Percentiles rank a stretch among this genome's conserved stretches.
Evolutionary conservation across 2,113 vertebrate species (phyloP).

Genomic region (Strix uralensis): DNA sequence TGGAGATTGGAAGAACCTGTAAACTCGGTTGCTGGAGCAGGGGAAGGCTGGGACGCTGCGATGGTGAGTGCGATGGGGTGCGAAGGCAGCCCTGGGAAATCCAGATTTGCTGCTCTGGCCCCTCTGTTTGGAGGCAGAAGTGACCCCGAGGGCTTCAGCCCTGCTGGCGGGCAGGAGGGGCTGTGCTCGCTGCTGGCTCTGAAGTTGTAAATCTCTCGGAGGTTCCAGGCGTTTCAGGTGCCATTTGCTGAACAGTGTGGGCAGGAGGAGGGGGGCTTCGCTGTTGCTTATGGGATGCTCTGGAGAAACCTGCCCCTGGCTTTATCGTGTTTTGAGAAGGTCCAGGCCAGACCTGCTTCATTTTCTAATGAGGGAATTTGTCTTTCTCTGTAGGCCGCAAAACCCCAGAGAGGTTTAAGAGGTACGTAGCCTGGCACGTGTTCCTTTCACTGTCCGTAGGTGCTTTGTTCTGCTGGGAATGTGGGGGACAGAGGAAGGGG

Average conservation of each 20-base stretch:
- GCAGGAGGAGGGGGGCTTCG: neutral
- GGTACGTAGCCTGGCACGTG: constrained; percentile 61
- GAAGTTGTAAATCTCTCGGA: no score
- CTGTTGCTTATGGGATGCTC: neutral
- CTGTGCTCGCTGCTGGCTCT: neutral
- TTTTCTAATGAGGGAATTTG: neutral
- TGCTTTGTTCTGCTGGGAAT: neutral
- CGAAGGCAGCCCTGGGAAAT: neutral
- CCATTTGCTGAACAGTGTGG: neutral
- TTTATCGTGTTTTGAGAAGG: no score
- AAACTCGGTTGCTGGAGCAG: neutral
- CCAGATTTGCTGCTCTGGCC: neutral
- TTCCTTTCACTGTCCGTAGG: fast-evolving
- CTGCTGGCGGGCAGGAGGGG: fast-evolving
- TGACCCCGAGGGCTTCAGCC: neutral
- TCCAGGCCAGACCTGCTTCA: neutral
- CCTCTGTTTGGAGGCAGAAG: no score
- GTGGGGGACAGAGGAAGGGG: neutral
- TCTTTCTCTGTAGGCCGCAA: constrained; percentile 69
- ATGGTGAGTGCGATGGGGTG: constrained; percentile 21
- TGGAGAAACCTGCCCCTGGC: neutral
- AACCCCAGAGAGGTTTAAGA: constrained; percentile 67
- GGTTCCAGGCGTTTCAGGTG: no score
- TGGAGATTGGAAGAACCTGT: neutral
- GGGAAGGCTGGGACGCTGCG: neutral